Conservation (phyloP, 2,888 invertebrate species). For the Apeira syringaria region DNA sequence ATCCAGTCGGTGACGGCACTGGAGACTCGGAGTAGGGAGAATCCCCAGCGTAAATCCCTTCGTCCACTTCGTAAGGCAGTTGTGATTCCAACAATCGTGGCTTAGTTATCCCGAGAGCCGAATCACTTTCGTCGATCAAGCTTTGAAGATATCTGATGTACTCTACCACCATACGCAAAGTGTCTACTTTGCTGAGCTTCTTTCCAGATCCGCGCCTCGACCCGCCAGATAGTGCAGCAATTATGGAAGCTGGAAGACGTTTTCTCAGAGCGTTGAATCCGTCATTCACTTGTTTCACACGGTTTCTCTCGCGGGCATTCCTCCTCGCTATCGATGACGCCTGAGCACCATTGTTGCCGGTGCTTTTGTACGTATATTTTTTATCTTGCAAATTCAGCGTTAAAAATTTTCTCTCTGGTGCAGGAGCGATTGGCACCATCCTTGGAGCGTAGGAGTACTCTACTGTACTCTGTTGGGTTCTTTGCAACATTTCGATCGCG, state of each 20-base stretch:
- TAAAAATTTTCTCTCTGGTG: conserved; percentile 65
- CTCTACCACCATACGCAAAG: conserved; percentile 93
- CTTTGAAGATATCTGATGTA: conserved; percentile 93
- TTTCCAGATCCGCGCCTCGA: conserved; percentile 90
- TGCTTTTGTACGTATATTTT: conserved; percentile 86
- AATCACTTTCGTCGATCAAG: conserved; percentile 88
- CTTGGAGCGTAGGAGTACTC: conserved; percentile 49
- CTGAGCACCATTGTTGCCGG: conserved; percentile 83
- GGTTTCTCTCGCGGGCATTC: conserved; percentile 97
- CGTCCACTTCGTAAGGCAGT: conserved; percentile 51
- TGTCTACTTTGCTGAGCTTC: conserved; percentile 96
- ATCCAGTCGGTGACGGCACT: conserved; percentile 87
- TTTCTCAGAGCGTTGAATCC: conserved; percentile 94
- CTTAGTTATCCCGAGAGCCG: conserved; percentile 60
- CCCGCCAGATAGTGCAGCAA: conserved; percentile 86
- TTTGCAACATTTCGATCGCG: conserved; percentile 51
- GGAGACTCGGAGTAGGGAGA: conserved; percentile 72
- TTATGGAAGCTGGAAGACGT: conserved; percentile 92
- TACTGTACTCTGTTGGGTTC: conserved; percentile 40
- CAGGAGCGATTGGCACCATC: conserved; percentile 81
- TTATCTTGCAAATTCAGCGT: conserved; percentile 64
- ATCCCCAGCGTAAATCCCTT: conserved; percentile 62
- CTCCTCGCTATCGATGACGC: conserved; percentile 93
- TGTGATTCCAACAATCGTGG: conserved; percentile 35
- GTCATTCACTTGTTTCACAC: conserved; percentile 97